A percentile compares a stretch with the other conserved stretches of the same genome.
phyloP scores from a whole-genome alignment of 2,888 invertebrate species.

The Eucera pruinosa region DNA sequence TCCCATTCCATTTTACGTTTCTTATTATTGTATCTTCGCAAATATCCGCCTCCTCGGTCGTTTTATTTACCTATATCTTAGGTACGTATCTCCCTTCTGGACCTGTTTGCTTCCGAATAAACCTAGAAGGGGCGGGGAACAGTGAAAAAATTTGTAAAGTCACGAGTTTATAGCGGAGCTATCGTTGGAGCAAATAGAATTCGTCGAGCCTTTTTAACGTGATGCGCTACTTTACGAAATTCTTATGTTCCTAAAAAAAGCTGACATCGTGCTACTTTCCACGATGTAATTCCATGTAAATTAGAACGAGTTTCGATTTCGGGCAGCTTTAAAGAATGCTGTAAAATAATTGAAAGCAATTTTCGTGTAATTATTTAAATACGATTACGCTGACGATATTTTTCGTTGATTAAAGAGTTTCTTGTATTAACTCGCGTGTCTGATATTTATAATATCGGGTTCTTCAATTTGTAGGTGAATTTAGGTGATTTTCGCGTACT shows the following conservation, averaged over 20 bases:
- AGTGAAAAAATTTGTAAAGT: too few relatives aligned
- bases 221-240: neutral
- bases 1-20: neutral
- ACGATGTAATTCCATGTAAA: constrained; percentile 12
- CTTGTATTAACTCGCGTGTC: too few relatives aligned
- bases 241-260: neutral
- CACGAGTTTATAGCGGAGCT: neutral
- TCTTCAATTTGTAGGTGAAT: too few relatives aligned
- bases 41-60: too few relatives aligned
- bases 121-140: neutral
- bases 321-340: neutral
- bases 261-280: neutral
- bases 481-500: too few relatives aligned
- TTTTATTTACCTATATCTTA: too few relatives aligned
- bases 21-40: too few relatives aligned
- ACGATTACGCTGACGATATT: too few relatives aligned
- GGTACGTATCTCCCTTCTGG: too few relatives aligned
- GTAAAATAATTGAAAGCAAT: constrained; percentile 30
- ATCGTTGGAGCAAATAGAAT: neutral
- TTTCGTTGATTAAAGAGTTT: too few relatives aligned
- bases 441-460: too few relatives aligned
- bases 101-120: constrained; percentile 5
- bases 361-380: constrained; percentile 28
- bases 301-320: constrained; percentile 36
- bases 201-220: neutral